Percentiles rank a stretch among this genome's conserved stretches.
Conservation (phyloP, 2,888 invertebrate genomes). For the Helleia helle region DNA sequence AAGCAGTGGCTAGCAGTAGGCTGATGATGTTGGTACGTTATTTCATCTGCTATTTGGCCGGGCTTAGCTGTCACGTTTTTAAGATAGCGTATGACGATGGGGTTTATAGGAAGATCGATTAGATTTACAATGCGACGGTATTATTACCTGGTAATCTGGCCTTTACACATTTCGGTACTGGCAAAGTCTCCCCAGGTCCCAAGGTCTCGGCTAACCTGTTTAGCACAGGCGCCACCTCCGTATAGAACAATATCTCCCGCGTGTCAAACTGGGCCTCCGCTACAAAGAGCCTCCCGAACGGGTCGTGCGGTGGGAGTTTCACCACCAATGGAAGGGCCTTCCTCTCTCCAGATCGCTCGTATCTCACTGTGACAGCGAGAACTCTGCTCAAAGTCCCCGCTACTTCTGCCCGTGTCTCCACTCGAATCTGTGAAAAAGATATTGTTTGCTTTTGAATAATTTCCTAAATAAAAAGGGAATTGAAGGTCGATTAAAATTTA, state of each 20-base stretch:
- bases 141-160: slow-evolving; percentile 77
- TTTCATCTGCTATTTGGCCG: too few relatives aligned
- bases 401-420: slow-evolving; percentile 73
- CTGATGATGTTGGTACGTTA: too few relatives aligned
- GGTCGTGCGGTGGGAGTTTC: slow-evolving; percentile 84
- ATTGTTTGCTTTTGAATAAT: too few relatives aligned
- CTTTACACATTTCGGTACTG: slow-evolving; percentile 78
- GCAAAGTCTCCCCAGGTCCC: slow-evolving; percentile 52
- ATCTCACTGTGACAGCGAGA: slow-evolving; percentile 81
- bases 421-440: slow-evolving; percentile 37
- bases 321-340: slow-evolving; percentile 75
- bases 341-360: slow-evolving; percentile 54
- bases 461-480: too few relatives aligned
- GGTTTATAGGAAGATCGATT: too few relatives aligned
- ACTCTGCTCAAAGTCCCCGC: slow-evolving; percentile 86
- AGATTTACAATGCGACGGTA: too few relatives aligned
- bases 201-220: slow-evolving; percentile 78
- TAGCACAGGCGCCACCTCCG: slow-evolving; percentile 81
- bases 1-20: too few relatives aligned
- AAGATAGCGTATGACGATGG: too few relatives aligned
- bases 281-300: slow-evolving; percentile 85
- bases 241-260: slow-evolving; percentile 87
- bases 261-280: slow-evolving; percentile 88
- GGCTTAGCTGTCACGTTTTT: too few relatives aligned
- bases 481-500: too few relatives aligned